Conservation (phyloP, 2,888 invertebrate genomes). For the Nymphalis c-album region DNA sequence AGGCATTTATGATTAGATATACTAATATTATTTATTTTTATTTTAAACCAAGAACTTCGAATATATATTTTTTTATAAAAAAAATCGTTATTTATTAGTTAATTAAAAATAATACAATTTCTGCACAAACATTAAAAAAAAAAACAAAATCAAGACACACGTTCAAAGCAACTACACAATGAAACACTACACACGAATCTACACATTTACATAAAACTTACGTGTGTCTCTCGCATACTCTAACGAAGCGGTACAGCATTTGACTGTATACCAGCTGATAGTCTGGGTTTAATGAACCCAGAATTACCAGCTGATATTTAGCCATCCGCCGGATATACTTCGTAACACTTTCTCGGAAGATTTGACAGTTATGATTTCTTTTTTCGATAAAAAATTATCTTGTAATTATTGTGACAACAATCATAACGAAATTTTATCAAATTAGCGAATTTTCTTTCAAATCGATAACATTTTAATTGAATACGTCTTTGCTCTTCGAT, state of each 20-base stretch:
- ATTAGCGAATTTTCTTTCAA: too few relatives aligned
- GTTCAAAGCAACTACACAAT: constrained; percentile 45
- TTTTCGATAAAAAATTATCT: neutral
- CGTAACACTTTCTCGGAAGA: constrained; percentile 17
- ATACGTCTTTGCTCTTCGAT: neutral
- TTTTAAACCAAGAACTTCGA: neutral
- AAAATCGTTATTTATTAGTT: constrained; percentile 13
- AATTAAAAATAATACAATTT: too few relatives aligned
- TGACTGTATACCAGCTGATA: constrained; percentile 91
- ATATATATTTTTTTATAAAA: constrained; percentile 19
- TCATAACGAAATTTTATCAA: neutral
- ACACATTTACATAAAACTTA: constrained; percentile 55
- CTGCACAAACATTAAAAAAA: constrained; percentile 33
- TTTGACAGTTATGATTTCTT: constrained; percentile 5
- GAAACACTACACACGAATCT: constrained; percentile 36
- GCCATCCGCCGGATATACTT: constrained; percentile 52
- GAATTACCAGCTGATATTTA: constrained; percentile 99
- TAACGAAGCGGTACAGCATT: constrained; percentile 47
- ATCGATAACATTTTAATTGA: too few relatives aligned
- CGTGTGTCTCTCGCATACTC: constrained; percentile 53
- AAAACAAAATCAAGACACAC: constrained; percentile 44
- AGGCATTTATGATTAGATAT: neutral
- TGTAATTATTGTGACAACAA: neutral
- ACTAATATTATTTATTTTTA: too few relatives aligned
- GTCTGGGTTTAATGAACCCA: constrained; percentile 90